These are phyloP conservation scores for Poecilia gillii DNA, from an alignment of 2,797 vertebrate genomes.

Conservation along the genomic window DNA sequence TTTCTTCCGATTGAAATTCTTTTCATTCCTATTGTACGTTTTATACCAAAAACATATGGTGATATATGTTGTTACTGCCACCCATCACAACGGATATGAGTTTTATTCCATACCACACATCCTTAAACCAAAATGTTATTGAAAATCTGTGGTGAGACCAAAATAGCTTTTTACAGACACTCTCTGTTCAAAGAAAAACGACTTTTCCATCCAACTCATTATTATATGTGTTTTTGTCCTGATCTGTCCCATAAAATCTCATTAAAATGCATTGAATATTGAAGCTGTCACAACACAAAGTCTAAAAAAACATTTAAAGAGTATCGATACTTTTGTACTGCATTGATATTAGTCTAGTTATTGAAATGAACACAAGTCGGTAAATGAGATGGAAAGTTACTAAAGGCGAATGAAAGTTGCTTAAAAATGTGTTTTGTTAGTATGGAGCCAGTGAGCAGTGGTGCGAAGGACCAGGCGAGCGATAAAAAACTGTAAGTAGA, in stretches of 20 bases:
- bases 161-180: background rate
- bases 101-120: too few species aligned
- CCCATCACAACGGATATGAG: too few species aligned
- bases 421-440: conserved; percentile 17
- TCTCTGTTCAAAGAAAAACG: background rate
- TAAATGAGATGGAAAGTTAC: background rate
- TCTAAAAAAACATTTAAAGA: background rate
- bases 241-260: background rate
- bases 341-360: background rate
- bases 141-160: background rate
- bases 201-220: background rate
- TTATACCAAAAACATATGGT: too few species aligned
- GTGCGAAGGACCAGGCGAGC: conserved; percentile 28
- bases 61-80: too few species aligned
- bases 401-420: background rate
- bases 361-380: conserved; percentile 1
- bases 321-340: background rate
- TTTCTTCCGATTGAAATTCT: too few species aligned
- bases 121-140: background rate
- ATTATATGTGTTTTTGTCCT: background rate
- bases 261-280: background rate
- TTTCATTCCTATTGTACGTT: too few species aligned
- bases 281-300: background rate
- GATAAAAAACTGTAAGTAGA: conserved; percentile 49
- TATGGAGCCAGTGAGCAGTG: conserved; percentile 6